Evolutionary conservation across 2,797 vertebrate species (phyloP), one percentile per base, ranked within the genome.

Genomic region (Sebastes itinus): DNA sequence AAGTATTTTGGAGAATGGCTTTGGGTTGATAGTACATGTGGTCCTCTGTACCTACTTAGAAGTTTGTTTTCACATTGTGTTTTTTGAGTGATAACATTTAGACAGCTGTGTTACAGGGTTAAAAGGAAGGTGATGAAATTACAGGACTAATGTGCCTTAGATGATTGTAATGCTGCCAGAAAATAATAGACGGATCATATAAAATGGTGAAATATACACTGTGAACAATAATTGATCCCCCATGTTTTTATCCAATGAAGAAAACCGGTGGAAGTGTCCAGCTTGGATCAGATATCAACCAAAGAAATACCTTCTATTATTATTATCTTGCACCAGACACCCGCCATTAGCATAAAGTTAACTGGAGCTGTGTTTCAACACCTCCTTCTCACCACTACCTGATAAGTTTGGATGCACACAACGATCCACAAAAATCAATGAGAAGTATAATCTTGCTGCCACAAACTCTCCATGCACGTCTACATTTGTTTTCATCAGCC

Each of bases 151-250:
- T 12, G 3, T 22, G 16, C 18, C 27, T 28, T 8, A 22, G 27
- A 12, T 58, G 22, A 74, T 16, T 74, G 28, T 5, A 73, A 10
- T 18, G 13, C 33, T 54, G 67, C 46, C 56, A 52, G 11, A 16
- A 35, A 66, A 25, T 27, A 49, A 62, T 11, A 77, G 56, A 61
- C 32, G 18, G 23, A 86, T 77, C 46, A 62, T 68, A 68, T 61
- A 30, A 77, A 73, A 73, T 46, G 66, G 20, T 25, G 20, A 72
- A 70, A 83, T 74, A 14, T 14, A 82, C 49, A 61, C 80, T 66
- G 38, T 35, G 42, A 30, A 55, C 27, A 72, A 73, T 38, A 80
- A 81, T 73, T 75, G 75, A 78, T 80, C 7, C 14, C 10, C n/a
- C 11, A 6, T 55, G 32, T 78, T 77, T 72, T 72, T 49, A 71